Conservation (phyloP, 2,113 vertebrate genomes). For the Sceloporus tristichus region DNA sequence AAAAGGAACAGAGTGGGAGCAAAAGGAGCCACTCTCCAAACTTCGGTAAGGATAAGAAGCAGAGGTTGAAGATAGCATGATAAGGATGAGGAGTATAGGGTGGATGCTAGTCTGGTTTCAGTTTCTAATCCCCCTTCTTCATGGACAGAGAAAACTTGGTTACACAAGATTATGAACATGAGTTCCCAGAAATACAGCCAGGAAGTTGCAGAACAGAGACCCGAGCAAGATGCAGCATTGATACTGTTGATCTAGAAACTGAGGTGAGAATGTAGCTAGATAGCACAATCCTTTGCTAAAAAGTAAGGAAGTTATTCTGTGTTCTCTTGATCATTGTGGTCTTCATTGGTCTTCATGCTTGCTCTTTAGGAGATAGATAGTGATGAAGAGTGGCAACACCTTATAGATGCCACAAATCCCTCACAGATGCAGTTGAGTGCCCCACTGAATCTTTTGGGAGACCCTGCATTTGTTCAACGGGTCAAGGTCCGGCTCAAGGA, state of each 20-base stretch:
- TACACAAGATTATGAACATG: slow-evolving; percentile 78
- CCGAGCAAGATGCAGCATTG: slow-evolving; percentile 47
- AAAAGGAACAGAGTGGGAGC: slow-evolving; percentile 50
- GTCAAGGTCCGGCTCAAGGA: slow-evolving; percentile 76
- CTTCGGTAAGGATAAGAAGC: slow-evolving; percentile 61
- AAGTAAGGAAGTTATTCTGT: background rate
- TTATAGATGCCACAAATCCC: slow-evolving; percentile 75
- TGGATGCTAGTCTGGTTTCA: background rate
- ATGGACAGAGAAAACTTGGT: slow-evolving; percentile 77
- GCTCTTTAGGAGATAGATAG: slow-evolving; percentile 80
- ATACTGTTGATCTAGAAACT: slow-evolving; percentile 70
- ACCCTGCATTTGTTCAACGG: slow-evolving; percentile 72
- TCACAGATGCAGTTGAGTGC: slow-evolving; percentile 62
- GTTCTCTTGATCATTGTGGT: background rate
- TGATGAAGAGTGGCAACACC: slow-evolving; percentile 84
- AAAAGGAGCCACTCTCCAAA: slow-evolving; percentile 46
- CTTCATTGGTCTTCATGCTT: background rate
- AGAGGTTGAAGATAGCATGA: too few relatives aligned
- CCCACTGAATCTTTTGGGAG: slow-evolving; percentile 70
- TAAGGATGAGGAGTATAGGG: background rate
- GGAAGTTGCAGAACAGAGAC: slow-evolving; percentile 40
- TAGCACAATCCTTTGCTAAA: background rate
- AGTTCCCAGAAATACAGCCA: slow-evolving; percentile 77
- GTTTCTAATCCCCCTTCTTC: slow-evolving; percentile 6
- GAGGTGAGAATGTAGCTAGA: slow-evolving; percentile 72